phyloP scores from a whole-genome alignment of 2,113 vertebrate species.

The Solenodon paradoxus region DNA sequence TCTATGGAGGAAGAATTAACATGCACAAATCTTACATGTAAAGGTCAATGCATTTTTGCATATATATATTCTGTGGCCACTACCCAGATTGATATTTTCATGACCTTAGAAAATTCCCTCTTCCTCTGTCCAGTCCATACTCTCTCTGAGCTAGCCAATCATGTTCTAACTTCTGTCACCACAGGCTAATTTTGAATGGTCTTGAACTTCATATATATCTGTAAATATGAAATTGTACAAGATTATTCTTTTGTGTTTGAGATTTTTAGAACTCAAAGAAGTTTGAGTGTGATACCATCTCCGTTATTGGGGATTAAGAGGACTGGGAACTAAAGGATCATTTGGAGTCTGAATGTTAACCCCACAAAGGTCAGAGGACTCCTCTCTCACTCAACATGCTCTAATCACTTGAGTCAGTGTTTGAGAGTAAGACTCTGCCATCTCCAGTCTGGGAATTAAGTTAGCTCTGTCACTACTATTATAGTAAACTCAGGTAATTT shows the following conservation, averaged over 20 bases:
- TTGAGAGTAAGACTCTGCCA: background rate
- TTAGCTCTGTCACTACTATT: background rate
- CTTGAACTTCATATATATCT: background rate
- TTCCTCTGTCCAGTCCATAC: background rate
- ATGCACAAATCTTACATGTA: background rate
- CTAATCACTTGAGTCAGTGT: background rate
- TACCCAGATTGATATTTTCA: background rate
- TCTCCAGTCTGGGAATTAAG: background rate
- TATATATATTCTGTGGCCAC: background rate
- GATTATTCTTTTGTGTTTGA: background rate
- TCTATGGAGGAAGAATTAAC: background rate
- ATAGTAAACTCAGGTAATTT: background rate
- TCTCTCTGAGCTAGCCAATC: background rate
- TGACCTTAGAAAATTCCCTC: background rate
- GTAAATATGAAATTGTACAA: background rate
- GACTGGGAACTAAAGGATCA: background rate
- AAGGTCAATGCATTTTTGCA: background rate
- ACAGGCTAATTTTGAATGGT: background rate
- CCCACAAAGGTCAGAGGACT: background rate
- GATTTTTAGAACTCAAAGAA: background rate
- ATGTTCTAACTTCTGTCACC: background rate
- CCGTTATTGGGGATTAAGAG: background rate
- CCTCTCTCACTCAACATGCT: background rate
- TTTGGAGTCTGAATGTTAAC: background rate
- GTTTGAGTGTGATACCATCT: background rate